phyloP scores from a whole-genome alignment of 1,140 invertebrate genomes.

The Eupristina koningsbergeri region DNA sequence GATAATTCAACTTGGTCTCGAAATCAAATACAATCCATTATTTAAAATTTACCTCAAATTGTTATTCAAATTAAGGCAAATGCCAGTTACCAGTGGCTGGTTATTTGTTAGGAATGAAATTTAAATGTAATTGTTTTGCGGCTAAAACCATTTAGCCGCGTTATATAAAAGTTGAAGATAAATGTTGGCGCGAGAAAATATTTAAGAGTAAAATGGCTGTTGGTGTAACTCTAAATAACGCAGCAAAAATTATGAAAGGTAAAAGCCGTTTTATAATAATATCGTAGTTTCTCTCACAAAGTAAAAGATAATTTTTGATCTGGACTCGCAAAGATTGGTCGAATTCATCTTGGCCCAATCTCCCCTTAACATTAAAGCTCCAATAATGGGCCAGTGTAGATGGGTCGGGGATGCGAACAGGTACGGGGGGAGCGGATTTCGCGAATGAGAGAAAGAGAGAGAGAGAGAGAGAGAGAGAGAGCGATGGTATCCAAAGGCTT shows the following conservation, averaged over 20 bases:
- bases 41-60: not conserved
- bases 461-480: not conserved
- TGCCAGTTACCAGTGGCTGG: no score
- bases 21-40: not conserved
- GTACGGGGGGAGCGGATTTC: not conserved
- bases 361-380: not conserved
- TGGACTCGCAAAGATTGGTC: not conserved
- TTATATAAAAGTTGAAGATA: not conserved
- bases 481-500: not conserved
- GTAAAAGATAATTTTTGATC: not conserved
- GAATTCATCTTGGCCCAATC: not conserved
- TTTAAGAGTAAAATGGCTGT: not conserved
- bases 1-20: not conserved
- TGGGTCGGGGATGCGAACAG: not conserved
- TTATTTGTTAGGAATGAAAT: not conserved
- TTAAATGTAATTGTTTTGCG: slow-evolving; percentile 11
- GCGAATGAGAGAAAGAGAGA: not conserved
- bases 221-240: not conserved
- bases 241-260: not conserved
- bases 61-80: not conserved
- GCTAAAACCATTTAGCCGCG: not conserved
- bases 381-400: not conserved
- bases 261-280: not conserved
- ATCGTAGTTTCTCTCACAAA: not conserved
- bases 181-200: not conserved